A percentile compares a stretch with the other conserved stretches of the same genome.
These are phyloP conservation scores for Drosophila yakuba DNA, from an alignment of 1,140 invertebrate genomes.

Conservation along the genomic window DNA sequence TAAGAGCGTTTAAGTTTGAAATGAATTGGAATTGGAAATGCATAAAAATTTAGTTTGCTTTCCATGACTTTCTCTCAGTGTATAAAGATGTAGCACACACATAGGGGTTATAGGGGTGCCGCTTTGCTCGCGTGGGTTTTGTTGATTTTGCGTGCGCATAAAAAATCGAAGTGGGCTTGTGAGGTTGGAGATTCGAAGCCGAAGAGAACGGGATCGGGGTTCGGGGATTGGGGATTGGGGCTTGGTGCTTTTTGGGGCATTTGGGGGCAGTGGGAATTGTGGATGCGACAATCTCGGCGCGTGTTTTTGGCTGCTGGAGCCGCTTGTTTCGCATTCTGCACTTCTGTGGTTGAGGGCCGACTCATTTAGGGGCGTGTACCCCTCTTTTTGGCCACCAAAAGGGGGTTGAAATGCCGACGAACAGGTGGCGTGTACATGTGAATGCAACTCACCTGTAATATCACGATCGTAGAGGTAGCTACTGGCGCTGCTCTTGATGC, in stretches of 20 bases:
- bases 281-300: slow-evolving; percentile 39
- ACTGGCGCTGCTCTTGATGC: slow-evolving; percentile 75
- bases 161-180: slow-evolving; percentile 47
- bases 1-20: too few relatives aligned
- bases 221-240: too few relatives aligned
- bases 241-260: background rate
- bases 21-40: too few relatives aligned
- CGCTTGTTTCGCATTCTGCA: slow-evolving; percentile 71
- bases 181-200: slow-evolving; percentile 10
- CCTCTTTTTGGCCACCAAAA: slow-evolving; percentile 19
- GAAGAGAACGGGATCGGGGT: too few relatives aligned
- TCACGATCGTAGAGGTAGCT: slow-evolving; percentile 69
- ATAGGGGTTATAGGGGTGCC: slow-evolving; percentile 16
- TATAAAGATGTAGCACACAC: slow-evolving; percentile 4
- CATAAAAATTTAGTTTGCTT: background rate
- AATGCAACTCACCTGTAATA: slow-evolving; percentile 54
- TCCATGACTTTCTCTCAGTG: slow-evolving; percentile 5
- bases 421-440: background rate
- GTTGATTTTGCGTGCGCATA: slow-evolving; percentile 65
- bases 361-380: slow-evolving; percentile 68
- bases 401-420: background rate
- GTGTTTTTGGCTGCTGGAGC: slow-evolving; percentile 51
- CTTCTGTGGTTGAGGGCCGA: slow-evolving; percentile 75
- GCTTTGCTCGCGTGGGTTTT: slow-evolving; percentile 64
- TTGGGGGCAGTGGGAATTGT: slow-evolving; percentile 5